Evolutionary conservation across 2,113 vertebrate genomes (phyloP).

Genomic region (Trachemys scripta): DNA sequence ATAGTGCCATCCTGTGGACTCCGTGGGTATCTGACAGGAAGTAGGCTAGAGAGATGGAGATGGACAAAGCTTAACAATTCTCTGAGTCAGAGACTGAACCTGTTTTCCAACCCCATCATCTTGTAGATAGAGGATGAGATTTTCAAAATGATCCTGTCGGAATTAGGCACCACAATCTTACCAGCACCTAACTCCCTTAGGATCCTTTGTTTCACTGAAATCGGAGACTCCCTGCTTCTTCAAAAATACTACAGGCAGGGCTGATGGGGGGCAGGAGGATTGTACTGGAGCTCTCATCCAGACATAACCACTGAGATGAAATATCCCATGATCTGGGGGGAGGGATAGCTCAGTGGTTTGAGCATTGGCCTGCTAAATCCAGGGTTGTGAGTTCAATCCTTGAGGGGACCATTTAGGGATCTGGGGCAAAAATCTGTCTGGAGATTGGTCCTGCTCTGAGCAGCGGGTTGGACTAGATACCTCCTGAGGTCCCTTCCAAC

Average conservation of each 20-base stretch:
- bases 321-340: neutral
- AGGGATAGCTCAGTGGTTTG: no score
- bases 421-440: no score
- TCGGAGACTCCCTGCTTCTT: neutral
- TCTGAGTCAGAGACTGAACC: neutral
- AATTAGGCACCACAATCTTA: neutral
- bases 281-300: neutral
- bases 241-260: neutral
- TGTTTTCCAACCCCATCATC: neutral
- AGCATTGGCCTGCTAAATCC: no score
- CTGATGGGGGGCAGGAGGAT: neutral
- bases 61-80: neutral
- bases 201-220: neutral
- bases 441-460: no score
- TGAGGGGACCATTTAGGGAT: no score
- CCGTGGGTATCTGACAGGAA: neutral
- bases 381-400: no score
- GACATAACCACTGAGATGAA: neutral
- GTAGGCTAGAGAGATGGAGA: neutral
- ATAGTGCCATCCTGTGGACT: neutral
- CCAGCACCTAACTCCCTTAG: neutral
- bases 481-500: no score
- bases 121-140: neutral
- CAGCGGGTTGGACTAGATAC: no score
- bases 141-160: neutral